Evolutionary conservation across 2,797 vertebrate species (phyloP).

Genomic region (Trachurus trachurus): DNA sequence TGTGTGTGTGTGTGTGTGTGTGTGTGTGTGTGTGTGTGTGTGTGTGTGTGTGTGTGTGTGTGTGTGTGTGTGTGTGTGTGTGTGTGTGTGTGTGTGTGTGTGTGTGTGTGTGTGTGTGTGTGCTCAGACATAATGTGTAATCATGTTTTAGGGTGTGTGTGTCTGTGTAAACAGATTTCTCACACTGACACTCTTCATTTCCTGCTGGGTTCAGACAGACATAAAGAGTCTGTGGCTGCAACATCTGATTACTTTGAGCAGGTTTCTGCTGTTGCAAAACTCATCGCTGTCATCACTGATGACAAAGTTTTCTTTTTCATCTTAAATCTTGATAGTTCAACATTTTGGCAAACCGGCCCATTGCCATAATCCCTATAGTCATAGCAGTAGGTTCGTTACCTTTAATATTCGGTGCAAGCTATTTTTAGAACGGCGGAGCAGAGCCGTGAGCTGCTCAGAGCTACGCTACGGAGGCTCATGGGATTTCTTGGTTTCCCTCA

Average conservation of each 20-base stretch:
- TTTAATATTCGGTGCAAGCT: no score
- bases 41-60: conserved; percentile 26
- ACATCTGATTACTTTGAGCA: background rate
- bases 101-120: conserved; percentile 8
- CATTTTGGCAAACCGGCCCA: no score
- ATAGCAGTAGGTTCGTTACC: no score
- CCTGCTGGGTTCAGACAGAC: conserved; percentile 17
- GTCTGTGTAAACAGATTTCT: conserved; percentile 36
- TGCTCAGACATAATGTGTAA: conserved; percentile 37
- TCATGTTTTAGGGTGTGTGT: conserved; percentile 33
- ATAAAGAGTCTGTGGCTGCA: background rate
- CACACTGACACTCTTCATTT: conserved; percentile 34
- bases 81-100: background rate
- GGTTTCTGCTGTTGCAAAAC: background rate
- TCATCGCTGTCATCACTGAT: background rate
- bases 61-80: conserved; percentile 12
- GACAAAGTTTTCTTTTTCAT: no score
- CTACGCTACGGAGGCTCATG: no score
- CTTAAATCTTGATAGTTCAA: no score
- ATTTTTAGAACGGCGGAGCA: no score
- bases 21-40: conserved; percentile 21
- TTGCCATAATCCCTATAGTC: no score
- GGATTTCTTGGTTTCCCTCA: no score
- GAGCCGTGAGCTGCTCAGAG: no score
- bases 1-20: conserved; percentile 29